Conservation (phyloP, 2,888 invertebrate species). For the Julus scanicus region DNA sequence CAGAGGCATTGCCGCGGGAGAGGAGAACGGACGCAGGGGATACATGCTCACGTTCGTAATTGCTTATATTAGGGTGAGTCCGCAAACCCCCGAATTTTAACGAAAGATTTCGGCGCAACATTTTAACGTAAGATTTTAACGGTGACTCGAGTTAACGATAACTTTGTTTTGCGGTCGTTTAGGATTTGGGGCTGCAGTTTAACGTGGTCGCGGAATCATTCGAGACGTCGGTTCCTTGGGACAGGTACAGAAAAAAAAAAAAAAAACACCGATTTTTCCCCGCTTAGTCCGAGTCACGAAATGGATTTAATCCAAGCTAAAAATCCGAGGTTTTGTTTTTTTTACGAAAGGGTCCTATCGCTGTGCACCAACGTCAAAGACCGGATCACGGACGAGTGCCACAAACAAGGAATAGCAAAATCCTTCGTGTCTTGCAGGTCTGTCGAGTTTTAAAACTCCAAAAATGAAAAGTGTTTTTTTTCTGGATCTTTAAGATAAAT, state of each 20-base stretch:
- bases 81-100: too few species aligned
- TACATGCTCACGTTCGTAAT: slow-evolving; percentile 98
- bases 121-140: too few species aligned
- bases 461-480: too few species aligned
- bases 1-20: slow-evolving; percentile 87
- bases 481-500: not conserved
- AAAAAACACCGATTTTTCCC: not conserved
- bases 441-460: too few species aligned
- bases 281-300: too few species aligned
- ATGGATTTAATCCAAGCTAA: slow-evolving; percentile 36
- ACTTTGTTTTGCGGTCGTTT: slow-evolving; percentile 62
- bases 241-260: slow-evolving; percentile 67
- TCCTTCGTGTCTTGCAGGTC: slow-evolving; percentile 56
- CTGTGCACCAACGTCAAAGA: slow-evolving; percentile 92
- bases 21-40: slow-evolving; percentile 92
- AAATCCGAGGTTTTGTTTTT: not conserved
- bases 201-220: slow-evolving; percentile 94
- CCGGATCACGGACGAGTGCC: slow-evolving; percentile 73
- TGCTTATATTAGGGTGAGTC: slow-evolving; percentile 92
- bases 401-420: slow-evolving; percentile 63
- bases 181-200: slow-evolving; percentile 92
- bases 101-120: too few species aligned
- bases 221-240: slow-evolving; percentile 99
- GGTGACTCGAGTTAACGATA: too few species aligned
- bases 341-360: slow-evolving; percentile 74